Conservation (phyloP, 2,888 invertebrate species). For the Dynastes grantii region DNA sequence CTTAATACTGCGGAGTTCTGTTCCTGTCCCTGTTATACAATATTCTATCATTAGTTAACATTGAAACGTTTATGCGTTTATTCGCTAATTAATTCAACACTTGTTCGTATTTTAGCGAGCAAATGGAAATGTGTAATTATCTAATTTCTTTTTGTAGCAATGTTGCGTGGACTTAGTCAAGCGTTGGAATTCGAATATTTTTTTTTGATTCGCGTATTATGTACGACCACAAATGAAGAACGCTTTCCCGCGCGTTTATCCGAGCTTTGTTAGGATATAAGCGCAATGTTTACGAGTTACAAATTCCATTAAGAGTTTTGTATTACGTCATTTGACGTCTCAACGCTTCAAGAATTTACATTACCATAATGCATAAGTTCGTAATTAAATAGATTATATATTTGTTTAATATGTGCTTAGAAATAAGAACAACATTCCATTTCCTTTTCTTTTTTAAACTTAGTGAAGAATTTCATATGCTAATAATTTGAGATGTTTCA, state of each 20-base stretch:
- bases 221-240: not conserved
- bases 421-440: too few species aligned
- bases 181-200: constrained; percentile 3
- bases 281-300: too few species aligned
- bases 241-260: not conserved
- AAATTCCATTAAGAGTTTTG: too few species aligned
- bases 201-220: not conserved
- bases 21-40: constrained; percentile 12
- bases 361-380: too few species aligned
- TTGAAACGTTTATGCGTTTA: constrained; percentile 13
- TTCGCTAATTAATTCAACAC: constrained; percentile 28
- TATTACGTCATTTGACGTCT: too few species aligned
- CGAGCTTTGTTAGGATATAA: not conserved
- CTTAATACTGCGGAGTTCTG: not conserved
- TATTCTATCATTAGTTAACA: constrained; percentile 31
- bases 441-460: too few species aligned
- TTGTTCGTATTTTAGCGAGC: constrained; percentile 27
- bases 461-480: too few species aligned
- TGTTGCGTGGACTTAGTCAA: constrained; percentile 4
- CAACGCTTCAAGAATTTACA: too few species aligned
- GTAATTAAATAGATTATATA: too few species aligned
- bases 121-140: constrained; percentile 34
- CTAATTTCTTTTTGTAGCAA: constrained; percentile 26
- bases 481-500: too few species aligned
- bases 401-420: too few species aligned